phyloP scores from a whole-genome alignment of 2,113 vertebrate genomes.

The Cinclus mexicanus region DNA sequence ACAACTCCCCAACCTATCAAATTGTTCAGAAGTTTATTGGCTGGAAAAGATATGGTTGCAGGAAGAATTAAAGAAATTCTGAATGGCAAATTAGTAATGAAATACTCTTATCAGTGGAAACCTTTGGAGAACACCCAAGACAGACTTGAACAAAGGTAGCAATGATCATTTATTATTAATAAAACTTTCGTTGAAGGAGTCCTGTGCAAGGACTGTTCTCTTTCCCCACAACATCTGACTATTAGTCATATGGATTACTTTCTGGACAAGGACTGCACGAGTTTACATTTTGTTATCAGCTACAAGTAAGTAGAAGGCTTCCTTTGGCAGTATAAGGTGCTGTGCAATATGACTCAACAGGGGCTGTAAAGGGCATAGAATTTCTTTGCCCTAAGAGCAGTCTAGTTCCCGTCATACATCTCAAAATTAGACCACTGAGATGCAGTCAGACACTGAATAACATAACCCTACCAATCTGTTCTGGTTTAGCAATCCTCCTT shows the following conservation, averaged over 20 bases:
- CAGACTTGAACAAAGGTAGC: not conserved
- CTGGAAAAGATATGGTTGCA: not conserved
- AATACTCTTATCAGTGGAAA: not conserved
- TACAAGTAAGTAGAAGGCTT: not conserved
- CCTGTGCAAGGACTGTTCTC: not conserved
- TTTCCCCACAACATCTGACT: not conserved
- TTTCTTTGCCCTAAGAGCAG: not conserved
- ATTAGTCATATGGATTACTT: not conserved
- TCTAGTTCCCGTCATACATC: not conserved
- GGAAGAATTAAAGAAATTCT: not conserved
- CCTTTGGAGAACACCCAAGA: not conserved
- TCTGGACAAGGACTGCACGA: not conserved
- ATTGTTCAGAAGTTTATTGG: not conserved
- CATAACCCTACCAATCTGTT: not conserved
- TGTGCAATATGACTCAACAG: not conserved
- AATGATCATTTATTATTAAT: not conserved
- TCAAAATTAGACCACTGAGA: not conserved
- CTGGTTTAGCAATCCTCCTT: not conserved
- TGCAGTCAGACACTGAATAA: not conserved
- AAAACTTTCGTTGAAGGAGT: not conserved
- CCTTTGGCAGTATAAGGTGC: not conserved
- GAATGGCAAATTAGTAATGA: not conserved
- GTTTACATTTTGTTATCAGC: not conserved
- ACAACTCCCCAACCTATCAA: not conserved
- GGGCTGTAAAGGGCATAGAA: not conserved